Evolutionary conservation across 2,888 invertebrate genomes (phyloP), one percentile per base, ranked within the genome.

Genomic region (Patella caerulea): DNA sequence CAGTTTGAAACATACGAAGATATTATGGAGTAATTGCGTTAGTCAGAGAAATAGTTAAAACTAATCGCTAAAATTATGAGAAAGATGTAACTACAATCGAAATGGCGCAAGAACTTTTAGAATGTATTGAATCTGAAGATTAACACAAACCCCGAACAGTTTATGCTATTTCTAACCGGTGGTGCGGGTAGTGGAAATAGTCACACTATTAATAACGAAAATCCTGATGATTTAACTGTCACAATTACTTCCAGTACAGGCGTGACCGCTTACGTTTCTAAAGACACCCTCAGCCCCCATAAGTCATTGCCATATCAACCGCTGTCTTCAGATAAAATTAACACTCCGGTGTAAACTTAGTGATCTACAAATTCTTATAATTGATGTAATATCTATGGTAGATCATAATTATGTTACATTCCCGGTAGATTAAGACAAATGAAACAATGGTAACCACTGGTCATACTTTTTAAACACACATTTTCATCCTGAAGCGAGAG

Each of bases 21-120:
- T 55, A 9, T 59, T 14, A 2, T 74, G 17, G 24, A n/a, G 15
- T 45, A 3, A 15, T 56, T 17, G 17, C 3, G n/a, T 14, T 17
- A 56, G 56, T 56, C n/a, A 56, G n/a, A 56, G 53, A n/a, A 17
- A 72, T 72, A 19, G 73, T 72, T 15, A 17, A 72, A 17, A 34
- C 14, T 17, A 73, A 73, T 19, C 24, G 65, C 12, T 1, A 34
- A 69, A 29, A 17, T 11, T 69, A 56, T 69, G 59, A 74, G 34
- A 59, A 29, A 29, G 34, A 74, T 29, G 69, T 79, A 83, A 1
- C 80, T 82, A 4, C 82, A 83, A n/a, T 65, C 3, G 34, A 65
- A 9, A 69, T 9, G 9, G 75, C 71, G 0, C 19, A 71, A 53
- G 2, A 75, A n/a, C 12, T 75, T 24, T 19, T 71, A 7, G 74